These are phyloP conservation scores for Tineola bisselliella DNA, from an alignment of 2,888 invertebrate species.

Conservation along the genomic window DNA sequence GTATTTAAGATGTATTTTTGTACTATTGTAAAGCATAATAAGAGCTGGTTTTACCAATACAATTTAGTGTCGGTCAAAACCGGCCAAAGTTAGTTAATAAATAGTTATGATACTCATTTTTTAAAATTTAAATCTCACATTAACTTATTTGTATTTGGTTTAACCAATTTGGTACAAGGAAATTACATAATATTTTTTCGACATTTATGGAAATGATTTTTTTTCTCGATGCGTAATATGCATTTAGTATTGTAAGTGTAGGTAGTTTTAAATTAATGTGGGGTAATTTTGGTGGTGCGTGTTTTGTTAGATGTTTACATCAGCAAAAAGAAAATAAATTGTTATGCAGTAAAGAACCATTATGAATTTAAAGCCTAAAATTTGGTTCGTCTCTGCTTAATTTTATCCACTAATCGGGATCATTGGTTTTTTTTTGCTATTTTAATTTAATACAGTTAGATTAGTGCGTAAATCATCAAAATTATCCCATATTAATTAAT, in stretches of 20 bases:
- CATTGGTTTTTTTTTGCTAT: no score
- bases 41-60: background rate
- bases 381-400: no score
- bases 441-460: no score
- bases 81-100: background rate
- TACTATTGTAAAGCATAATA: background rate
- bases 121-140: background rate
- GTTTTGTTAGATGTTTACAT: no score
- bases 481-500: no score
- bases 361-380: no score
- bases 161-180: slow-evolving; percentile 6
- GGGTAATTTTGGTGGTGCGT: no score
- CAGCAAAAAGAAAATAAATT: no score
- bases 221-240: background rate
- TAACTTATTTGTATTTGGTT: slow-evolving; percentile 12
- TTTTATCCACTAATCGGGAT: no score
- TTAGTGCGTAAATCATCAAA: no score
- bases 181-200: slow-evolving; percentile 1
- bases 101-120: slow-evolving; percentile 8
- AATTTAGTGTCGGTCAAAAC: background rate
- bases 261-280: background rate
- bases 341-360: no score
- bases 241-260: background rate
- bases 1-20: background rate
- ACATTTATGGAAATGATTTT: background rate